Evolutionary conservation across 2,888 invertebrate species (phyloP).

Genomic region (Synergus japonicus): DNA sequence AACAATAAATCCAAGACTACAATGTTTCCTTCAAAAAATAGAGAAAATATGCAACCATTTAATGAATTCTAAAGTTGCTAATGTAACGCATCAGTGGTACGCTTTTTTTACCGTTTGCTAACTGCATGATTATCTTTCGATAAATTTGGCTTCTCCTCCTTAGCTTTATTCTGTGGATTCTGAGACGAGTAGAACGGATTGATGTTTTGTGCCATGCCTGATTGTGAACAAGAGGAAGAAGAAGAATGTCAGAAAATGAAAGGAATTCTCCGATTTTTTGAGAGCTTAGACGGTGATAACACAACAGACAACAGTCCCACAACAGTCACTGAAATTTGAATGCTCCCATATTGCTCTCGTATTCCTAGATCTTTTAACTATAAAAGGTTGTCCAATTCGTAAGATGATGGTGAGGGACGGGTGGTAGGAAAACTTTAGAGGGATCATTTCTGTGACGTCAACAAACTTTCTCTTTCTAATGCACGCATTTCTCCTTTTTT

Average conservation of each 20-base stretch:
- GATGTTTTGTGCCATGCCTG: constrained; percentile 90
- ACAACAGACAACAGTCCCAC: constrained; percentile 47
- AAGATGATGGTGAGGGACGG: too few species aligned
- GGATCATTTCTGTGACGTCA: too few species aligned
- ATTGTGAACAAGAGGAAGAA: neutral
- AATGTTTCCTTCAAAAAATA: neutral
- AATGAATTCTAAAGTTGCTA: neutral
- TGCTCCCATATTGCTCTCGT: constrained; percentile 52
- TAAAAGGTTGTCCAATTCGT: too few species aligned
- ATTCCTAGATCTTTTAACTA: too few species aligned
- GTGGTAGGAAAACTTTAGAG: too few species aligned
- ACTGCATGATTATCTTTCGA: constrained; percentile 91
- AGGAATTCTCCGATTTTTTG: constrained; percentile 17
- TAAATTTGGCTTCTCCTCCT: constrained; percentile 86
- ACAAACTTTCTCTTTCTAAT: too few species aligned
- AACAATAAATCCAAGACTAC: neutral
- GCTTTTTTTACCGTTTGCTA: constrained; percentile 86
- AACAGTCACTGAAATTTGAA: constrained; percentile 74
- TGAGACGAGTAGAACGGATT: constrained; percentile 88
- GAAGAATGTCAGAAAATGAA: constrained; percentile 8
- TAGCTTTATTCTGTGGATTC: constrained; percentile 86
- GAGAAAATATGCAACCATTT: neutral
- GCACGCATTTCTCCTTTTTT: too few species aligned
- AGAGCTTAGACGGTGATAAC: neutral
- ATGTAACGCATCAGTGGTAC: neutral